phyloP scores from a whole-genome alignment of 2,797 vertebrate genomes.

The Liparis tanakae region DNA sequence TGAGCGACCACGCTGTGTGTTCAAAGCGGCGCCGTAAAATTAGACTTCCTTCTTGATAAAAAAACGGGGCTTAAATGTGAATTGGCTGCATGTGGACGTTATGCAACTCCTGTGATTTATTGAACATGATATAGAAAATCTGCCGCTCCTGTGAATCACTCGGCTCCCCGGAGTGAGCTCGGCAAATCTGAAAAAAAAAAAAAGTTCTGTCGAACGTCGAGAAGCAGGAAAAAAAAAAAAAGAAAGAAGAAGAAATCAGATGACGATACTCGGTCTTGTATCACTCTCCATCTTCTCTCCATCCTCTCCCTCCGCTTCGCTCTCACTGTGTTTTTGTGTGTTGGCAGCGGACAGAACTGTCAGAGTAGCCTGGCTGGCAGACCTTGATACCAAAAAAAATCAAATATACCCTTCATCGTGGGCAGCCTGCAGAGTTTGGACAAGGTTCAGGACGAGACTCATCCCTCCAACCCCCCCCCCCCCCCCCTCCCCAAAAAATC shows the following conservation, averaged over 20 bases:
- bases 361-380: constrained; percentile 90
- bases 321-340: constrained; percentile 53
- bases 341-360: constrained; percentile 78
- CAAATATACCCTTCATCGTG: constrained; percentile 87
- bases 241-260: constrained; percentile 20
- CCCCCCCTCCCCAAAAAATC: constrained; percentile 6
- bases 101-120: constrained; percentile 28
- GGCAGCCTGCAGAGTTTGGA: constrained; percentile 89
- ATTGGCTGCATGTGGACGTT: constrained; percentile 10
- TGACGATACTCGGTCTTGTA: constrained; percentile 28
- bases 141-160: constrained; percentile 42
- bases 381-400: constrained; percentile 83
- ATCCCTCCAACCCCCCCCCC: constrained; percentile 18
- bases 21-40: constrained; percentile 21
- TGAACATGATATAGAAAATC: constrained; percentile 24
- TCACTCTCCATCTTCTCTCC: constrained; percentile 40
- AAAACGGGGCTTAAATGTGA: not conserved
- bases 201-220: constrained; percentile 40
- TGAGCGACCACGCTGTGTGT: constrained; percentile 17
- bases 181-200: constrained; percentile 9
- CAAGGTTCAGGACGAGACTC: constrained; percentile 88
- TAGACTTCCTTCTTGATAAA: constrained; percentile 14
- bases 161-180: not conserved
- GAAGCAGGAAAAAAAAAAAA: not conserved
- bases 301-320: constrained; percentile 29